These are phyloP conservation scores for Macroramphosus scolopax DNA, from an alignment of 2,797 vertebrate genomes.

Conservation along the genomic window DNA sequence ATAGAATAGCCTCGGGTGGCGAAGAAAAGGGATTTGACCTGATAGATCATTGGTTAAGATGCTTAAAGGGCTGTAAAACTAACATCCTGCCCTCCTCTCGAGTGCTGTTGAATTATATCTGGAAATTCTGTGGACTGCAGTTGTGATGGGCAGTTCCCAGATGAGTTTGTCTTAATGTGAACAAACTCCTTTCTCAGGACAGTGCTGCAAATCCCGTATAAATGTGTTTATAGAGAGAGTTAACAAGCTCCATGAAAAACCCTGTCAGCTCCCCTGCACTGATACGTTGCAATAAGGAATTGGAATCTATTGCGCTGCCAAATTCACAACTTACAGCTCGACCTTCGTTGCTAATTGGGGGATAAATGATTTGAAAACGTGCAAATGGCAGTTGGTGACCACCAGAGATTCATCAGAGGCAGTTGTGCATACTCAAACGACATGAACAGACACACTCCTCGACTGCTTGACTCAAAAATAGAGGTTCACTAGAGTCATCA, in stretches of 20 bases:
- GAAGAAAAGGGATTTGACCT: too few relatives aligned
- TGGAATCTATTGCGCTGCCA: slow-evolving; percentile 5
- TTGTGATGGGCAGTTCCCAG: background rate
- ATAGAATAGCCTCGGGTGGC: too few relatives aligned
- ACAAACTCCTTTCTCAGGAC: background rate
- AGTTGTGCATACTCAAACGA: slow-evolving; percentile 6
- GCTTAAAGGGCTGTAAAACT: background rate
- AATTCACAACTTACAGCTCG: slow-evolving; percentile 30
- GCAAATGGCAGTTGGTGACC: slow-evolving; percentile 31
- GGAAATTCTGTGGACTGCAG: background rate
- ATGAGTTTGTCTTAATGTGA: background rate
- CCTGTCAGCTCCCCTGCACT: slow-evolving; percentile 6
- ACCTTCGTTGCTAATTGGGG: slow-evolving; percentile 37
- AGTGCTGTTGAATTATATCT: background rate
- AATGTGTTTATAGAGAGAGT: background rate
- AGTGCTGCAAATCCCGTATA: slow-evolving; percentile 1
- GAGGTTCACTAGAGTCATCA: slow-evolving; percentile 30
- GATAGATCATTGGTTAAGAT: too few relatives aligned
- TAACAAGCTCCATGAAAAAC: slow-evolving; percentile 1
- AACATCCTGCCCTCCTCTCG: background rate
- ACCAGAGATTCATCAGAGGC: slow-evolving; percentile 23
- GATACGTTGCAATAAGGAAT: background rate
- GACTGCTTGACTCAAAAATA: slow-evolving; percentile 26
- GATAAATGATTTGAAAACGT: slow-evolving; percentile 38
- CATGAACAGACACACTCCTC: slow-evolving; percentile 25